Base-by-base conservation (phyloP, 23 tunicate genomes). In the Clavelina lepadiformis region DNA sequence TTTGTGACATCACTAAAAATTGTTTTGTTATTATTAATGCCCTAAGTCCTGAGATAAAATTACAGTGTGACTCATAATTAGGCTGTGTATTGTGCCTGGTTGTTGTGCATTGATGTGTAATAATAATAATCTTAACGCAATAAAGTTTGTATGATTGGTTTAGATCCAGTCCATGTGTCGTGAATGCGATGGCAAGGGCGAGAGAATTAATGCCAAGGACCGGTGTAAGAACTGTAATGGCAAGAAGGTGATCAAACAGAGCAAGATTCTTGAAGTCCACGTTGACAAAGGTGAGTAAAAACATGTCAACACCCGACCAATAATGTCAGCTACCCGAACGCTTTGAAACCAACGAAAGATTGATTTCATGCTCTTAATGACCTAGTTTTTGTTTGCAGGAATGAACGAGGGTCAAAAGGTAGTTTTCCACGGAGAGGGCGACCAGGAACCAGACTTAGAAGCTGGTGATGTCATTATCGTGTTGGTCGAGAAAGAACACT, bases 371-470 rank as follows among this genome's bases (percentile, higher is more conserved):
- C n/a, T n/a, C n/a, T n/a, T n/a, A n/a, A 59, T 28, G 35, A 36
- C 15, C 13, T 41, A 8, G 11, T 8, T 41, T 15, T 41, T 41
- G 49, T 11, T 41, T 11, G 15, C 61, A 80, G 96, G 96, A 2
- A 93, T 93, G 99, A 51, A 29, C 24, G 99, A 93, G 32, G 99
- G 99, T 20, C 95, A 93, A 25, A 85, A 85, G 55, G 73, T 93
- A 31, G 71, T 71, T n/a, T 86, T 93, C 56, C 76, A 81, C 69
- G 95, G 99, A 23, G 93, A 80, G 52, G 99, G 95, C 0, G 95
- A 93, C 69, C 89, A 93, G 50, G 94, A 85, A 46, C 99, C 99
- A 19, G 99, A 65, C 19, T 33, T 93, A 59, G 99, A 85, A 69
- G 38, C 99, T 34, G 98, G 91, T 56, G 86, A 85, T 65, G 83